phyloP scores from a whole-genome alignment of 53 echinoderm and acorn worm species.

The Antedon mediterranea region DNA sequence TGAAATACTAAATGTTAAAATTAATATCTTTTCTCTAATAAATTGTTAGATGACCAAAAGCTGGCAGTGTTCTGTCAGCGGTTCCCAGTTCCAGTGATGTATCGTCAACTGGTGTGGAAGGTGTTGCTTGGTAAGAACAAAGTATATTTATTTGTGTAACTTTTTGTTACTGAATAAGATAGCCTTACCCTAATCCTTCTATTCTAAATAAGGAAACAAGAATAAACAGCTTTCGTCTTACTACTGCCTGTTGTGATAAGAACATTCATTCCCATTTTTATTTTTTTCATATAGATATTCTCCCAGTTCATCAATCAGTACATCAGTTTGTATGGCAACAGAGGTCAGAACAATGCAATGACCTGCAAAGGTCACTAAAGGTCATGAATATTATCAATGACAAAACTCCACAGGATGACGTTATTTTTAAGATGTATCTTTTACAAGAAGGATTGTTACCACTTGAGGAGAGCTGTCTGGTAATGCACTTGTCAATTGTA shows the following conservation, averaged over 20 bases:
- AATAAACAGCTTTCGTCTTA: too few relatives aligned
- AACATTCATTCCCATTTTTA: not conserved
- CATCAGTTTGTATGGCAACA: conserved; percentile 87
- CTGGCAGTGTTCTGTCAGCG: conserved; percentile 60
- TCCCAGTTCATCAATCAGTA: conserved; percentile 59
- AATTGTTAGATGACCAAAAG: conserved; percentile 54
- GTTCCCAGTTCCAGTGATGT: conserved; percentile 64
- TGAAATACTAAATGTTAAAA: too few relatives aligned
- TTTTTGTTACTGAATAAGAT: too few relatives aligned
- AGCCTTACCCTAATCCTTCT: too few relatives aligned
- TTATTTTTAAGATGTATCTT: conserved; percentile 62
- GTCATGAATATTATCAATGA: conserved; percentile 41
- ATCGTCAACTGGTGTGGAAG: conserved; percentile 72
- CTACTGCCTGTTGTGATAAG: too few relatives aligned
- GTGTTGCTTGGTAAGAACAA: conserved; percentile 68
- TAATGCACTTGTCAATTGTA: too few relatives aligned
- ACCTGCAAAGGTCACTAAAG: conserved; percentile 42
- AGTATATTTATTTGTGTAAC: too few relatives aligned
- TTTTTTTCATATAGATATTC: conserved; percentile 26
- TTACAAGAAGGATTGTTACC: conserved; percentile 59
- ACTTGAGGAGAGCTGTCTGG: conserved; percentile 49
- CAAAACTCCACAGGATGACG: conserved; percentile 30
- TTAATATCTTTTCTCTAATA: conserved; percentile 1
- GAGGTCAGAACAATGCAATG: conserved; percentile 52
- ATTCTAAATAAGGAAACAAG: too few relatives aligned